phyloP scores from a whole-genome alignment of 2,888 invertebrate species.

The Nineta flava region DNA sequence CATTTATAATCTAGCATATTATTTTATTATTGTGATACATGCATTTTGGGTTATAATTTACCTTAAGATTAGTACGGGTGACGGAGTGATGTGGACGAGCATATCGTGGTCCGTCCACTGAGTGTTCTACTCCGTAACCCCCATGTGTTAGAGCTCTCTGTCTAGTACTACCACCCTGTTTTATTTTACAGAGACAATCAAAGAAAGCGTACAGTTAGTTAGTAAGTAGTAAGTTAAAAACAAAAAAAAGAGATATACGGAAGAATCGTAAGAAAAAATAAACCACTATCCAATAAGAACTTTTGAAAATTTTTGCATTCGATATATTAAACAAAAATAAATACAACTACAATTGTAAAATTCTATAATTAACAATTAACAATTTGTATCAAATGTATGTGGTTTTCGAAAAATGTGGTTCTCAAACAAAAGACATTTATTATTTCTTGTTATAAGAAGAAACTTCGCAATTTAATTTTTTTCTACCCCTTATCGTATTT shows the following conservation, averaged over 20 bases:
- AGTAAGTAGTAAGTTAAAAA: slow-evolving; percentile 5
- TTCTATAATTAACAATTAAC: neutral
- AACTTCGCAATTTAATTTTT: no score
- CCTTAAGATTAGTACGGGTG: slow-evolving; percentile 5
- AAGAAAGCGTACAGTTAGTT: slow-evolving; percentile 12
- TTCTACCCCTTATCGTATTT: no score
- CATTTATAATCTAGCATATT: no score
- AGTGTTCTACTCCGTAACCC: slow-evolving; percentile 31
- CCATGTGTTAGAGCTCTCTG: slow-evolving; percentile 25
- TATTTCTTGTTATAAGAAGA: no score
- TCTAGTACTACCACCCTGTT: slow-evolving; percentile 27
- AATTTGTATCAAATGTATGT: neutral
- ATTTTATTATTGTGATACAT: no score
- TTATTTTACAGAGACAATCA: slow-evolving; percentile 12
- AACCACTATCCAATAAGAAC: neutral
- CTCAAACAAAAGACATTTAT: no score
- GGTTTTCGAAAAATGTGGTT: no score
- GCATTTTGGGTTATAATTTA: slow-evolving; percentile 1
- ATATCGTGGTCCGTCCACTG: slow-evolving; percentile 32
- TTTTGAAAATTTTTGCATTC: neutral
- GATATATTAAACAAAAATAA: neutral
- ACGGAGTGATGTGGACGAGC: slow-evolving; percentile 18
- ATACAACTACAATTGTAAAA: neutral
- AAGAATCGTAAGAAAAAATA: neutral
- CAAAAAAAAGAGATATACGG: neutral